Base-by-base conservation (phyloP, 2,888 invertebrate genomes). In the Pherbina coryleti region DNA sequence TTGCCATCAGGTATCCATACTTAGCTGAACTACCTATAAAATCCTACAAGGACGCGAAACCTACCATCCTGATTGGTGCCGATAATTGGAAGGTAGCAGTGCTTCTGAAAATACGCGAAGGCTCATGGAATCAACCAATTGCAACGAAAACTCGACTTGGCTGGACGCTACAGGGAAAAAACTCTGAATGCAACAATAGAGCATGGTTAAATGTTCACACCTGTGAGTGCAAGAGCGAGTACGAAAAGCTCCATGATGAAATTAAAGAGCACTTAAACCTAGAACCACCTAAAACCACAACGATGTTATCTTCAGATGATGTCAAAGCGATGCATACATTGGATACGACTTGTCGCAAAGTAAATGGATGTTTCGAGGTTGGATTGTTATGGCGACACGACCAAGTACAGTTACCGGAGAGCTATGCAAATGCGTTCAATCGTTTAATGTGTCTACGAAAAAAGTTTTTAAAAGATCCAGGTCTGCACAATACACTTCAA, bases 201-300 rank as follows among this genome's bases (percentile, higher is more conserved):
- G 70, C 19, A 5, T n/a, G n/a, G n/a, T n/a, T 78, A 2, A 78
- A 78, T 49, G 7, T 77, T 0, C 73, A 77, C 22, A 17, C 31
- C 3, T 80, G 80, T 9, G 78, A 80, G 11, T 79, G 79, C 8
- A 71, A 67, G 37, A 51, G 51, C 49, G 49, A 55, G 17, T 75
- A 77, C 17, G 62, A 74, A 4, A 67, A 78, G 22, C 72, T 80
- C 5, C 76, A 79, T n/a, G 75, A 80, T 19, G 60, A 57, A 11
- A 75, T 79, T 28, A 78, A 69, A 70, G 37, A 77, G 7, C 53
- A 19, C 8, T 77, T 78, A n/a, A 28, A 11, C 4, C 3, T 75
- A 2, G 79, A 77, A 76, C 9, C 74, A 31, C 5, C 28, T 8
- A 2, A 22, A 22, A 3, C 60, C 51, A 62, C 4, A 14, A 44